phyloP scores from a whole-genome alignment of 1,140 invertebrate species.

The Hycleus phaleratus region DNA sequence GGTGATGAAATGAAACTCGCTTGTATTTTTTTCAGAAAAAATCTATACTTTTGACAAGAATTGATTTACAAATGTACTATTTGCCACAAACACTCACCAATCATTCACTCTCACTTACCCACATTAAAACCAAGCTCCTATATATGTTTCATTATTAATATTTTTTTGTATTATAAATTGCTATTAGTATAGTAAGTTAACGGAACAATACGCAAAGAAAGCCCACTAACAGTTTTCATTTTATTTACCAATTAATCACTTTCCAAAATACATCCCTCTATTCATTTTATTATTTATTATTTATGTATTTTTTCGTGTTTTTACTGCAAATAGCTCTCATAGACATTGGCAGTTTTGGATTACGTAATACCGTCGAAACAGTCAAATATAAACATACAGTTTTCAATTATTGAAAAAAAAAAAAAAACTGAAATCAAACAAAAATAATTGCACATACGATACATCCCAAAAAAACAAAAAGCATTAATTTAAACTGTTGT shows the following conservation, averaged over 20 bases:
- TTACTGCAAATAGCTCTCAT: conserved; percentile 20
- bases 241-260: conserved; percentile 20
- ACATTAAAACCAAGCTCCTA: conserved; percentile 47
- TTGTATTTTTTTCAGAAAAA: conserved; percentile 38
- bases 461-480: conserved; percentile 8
- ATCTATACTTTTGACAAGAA: conserved; percentile 47
- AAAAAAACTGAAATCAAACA: conserved; percentile 3
- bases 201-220: conserved; percentile 32
- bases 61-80: conserved; percentile 51
- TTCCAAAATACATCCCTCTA: conserved; percentile 18
- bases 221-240: conserved; percentile 24
- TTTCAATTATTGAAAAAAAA: neutral
- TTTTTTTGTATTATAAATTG: conserved; percentile 25
- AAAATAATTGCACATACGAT: neutral
- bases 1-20: no score
- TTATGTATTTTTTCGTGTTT: no score
- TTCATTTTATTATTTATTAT: neutral
- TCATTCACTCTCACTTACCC: conserved; percentile 28
- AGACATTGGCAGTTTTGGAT: conserved; percentile 17
- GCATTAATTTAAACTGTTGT: conserved; percentile 14
- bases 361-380: conserved; percentile 14
- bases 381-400: conserved; percentile 13
- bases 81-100: conserved; percentile 14
- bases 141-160: conserved; percentile 17
- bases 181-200: conserved; percentile 34